Evolutionary conservation across 2,797 vertebrate species (phyloP).

Genomic region (Rhynchonycteris naso): DNA sequence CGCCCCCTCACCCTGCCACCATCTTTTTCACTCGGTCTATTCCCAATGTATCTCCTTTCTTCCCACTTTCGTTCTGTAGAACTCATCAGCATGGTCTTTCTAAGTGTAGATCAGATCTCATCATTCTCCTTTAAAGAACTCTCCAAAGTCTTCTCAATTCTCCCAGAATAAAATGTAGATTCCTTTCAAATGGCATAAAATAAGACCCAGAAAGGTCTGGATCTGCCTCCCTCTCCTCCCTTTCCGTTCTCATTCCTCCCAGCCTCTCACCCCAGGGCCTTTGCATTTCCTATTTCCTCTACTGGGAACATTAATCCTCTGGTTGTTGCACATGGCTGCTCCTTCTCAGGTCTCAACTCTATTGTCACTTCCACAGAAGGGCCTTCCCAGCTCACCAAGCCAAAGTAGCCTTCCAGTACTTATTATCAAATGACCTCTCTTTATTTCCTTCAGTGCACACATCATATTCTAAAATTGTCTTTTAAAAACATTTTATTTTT

Average conservation of each 20-base stretch:
- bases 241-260: neutral
- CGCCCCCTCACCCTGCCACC: accelerated
- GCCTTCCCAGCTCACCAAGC: neutral
- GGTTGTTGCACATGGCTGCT: neutral
- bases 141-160: neutral
- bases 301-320: neutral
- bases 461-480: neutral
- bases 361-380: neutral
- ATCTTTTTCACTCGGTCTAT: neutral
- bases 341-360: neutral
- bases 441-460: neutral
- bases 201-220: neutral
- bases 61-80: neutral
- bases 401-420: neutral
- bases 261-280: neutral
- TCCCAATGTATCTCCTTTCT: neutral
- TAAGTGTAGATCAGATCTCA: neutral
- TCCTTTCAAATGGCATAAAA: neutral
- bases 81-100: neutral
- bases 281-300: neutral
- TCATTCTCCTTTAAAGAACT: neutral
- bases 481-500: neutral
- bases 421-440: neutral
- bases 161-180: neutral
- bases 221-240: accelerated